A percentile compares a stretch with the other conserved stretches of the same genome.
These are phyloP conservation scores for Popillia japonica DNA, from an alignment of 1,140 invertebrate species.

Conservation along the genomic window DNA sequence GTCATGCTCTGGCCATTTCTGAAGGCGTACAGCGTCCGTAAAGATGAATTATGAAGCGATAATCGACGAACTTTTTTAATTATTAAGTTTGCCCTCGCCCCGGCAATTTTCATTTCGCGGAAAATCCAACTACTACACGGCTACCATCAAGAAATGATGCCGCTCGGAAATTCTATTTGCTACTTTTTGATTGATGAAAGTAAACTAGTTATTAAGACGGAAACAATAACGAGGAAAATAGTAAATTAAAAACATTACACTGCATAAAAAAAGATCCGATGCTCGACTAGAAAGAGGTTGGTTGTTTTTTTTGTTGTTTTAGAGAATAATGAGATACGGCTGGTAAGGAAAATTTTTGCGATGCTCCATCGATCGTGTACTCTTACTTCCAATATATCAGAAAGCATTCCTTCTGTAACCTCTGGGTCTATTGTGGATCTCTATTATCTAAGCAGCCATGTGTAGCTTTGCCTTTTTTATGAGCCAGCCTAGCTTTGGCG, in stretches of 20 bases:
- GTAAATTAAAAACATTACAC: background rate
- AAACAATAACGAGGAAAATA: background rate
- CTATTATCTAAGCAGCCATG: too few species aligned
- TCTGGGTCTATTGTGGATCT: too few species aligned
- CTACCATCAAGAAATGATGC: background rate
- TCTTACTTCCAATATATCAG: too few species aligned
- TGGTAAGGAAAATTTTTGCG: too few species aligned
- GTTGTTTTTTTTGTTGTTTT: too few species aligned
- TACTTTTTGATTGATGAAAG: conserved; percentile 6
- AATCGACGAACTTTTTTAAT: conserved; percentile 32
- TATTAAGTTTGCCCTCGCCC: conserved; percentile 18
- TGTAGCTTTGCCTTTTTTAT: too few species aligned
- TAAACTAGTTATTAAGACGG: background rate
- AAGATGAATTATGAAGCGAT: conserved; percentile 30
- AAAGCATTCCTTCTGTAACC: too few species aligned
- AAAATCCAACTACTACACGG: background rate
- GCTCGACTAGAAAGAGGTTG: background rate
- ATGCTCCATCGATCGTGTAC: too few species aligned
- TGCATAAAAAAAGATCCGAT: background rate
- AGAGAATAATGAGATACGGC: too few species aligned
- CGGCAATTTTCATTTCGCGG: background rate
- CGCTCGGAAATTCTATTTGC: background rate
- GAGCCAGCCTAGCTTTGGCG: too few species aligned
- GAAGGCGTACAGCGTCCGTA: background rate
- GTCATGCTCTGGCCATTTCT: background rate